phyloP scores from a whole-genome alignment of 2,797 vertebrate species.

The Gallinago stenura region DNA sequence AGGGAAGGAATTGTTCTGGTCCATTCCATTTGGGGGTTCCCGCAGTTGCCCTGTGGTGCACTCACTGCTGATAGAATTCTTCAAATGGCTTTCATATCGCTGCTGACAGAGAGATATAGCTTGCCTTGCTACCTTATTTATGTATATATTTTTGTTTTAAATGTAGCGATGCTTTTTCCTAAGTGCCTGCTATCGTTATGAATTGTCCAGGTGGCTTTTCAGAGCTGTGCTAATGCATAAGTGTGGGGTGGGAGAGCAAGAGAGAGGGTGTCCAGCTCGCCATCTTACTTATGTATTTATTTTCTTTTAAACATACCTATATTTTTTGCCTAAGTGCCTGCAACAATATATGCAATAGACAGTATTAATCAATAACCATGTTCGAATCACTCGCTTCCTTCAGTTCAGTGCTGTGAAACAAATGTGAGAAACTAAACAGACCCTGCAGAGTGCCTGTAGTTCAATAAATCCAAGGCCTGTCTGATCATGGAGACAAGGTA shows the following conservation, averaged over 20 bases:
- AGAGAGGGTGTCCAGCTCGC: not conserved
- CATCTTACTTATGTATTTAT: constrained; percentile 42
- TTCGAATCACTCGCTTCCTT: not conserved
- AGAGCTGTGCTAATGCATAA: not conserved
- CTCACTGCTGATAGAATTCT: not conserved
- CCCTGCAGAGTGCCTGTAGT: constrained; percentile 17
- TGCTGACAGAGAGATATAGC: not conserved
- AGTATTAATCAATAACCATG: constrained; percentile 41
- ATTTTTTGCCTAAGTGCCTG: constrained; percentile 15
- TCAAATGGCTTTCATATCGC: not conserved
- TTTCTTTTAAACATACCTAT: constrained; percentile 27
- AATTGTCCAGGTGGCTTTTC: not conserved
- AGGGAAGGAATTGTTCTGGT: constrained; percentile 2
- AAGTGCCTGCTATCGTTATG: not conserved
- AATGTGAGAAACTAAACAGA: constrained; percentile 42
- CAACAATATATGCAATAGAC: constrained; percentile 41
- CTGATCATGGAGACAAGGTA: constrained; percentile 21
- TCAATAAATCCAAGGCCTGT: constrained; percentile 48
- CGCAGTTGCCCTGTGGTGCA: not conserved
- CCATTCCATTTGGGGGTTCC: not conserved
- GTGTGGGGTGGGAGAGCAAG: not conserved
- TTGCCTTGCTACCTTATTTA: constrained; percentile 23
- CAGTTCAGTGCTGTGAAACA: constrained; percentile 1
- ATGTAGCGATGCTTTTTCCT: not conserved
- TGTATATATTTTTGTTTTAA: constrained; percentile 4